Base-by-base conservation (phyloP, 2,113 vertebrate genomes). In the Psittacus erithacus region DNA sequence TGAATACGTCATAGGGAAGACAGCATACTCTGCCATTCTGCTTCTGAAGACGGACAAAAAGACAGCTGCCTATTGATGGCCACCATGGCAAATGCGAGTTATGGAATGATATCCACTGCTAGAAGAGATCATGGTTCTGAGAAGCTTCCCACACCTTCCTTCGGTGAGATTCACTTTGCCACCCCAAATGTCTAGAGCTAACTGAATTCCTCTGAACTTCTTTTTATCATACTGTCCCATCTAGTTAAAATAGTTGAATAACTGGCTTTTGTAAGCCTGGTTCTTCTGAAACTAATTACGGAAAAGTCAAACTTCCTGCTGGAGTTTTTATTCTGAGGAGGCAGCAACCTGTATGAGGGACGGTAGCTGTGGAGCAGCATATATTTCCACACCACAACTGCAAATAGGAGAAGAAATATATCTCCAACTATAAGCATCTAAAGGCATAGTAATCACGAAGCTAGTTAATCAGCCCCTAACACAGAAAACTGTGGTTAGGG, bases 31-130 rank as follows among this genome's bases (percentile, higher is more conserved):
- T 52, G 11, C 2, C 18, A 60, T 69, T 73, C 18, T 77, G 14
- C 31, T 88, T 82, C 59, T 65, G 35, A 69, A 80, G 75, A 35
- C 28, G 68, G 43, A 49, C 17, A 80, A 65, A 80, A 77, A 52
- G 24, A 47, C 12, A 80, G 17, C 15, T 57, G n/a, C 9, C 46
- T 70, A 17, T n/a, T 69, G 52, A 44, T 2, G 4, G 7, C 7
- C 5, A 3, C 22, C 28, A 5, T 0, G 1, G 44, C n/a, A 67
- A 64, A 55, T 0, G 60, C 7, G 11, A 16, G 8, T 44, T 70
- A 46, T 6, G 25, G 57, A 82, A 59, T 38, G 20, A 46, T 24
- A 59, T 27, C 38, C 8, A 10, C 11, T 57, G 22, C 41, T 63
- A 71, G 29, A 92, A 74, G 55, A 57, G 29, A 50, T 52, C 23